Conservation (phyloP, 1,140 invertebrate genomes). For the Drosophila kurseongensis region DNA sequence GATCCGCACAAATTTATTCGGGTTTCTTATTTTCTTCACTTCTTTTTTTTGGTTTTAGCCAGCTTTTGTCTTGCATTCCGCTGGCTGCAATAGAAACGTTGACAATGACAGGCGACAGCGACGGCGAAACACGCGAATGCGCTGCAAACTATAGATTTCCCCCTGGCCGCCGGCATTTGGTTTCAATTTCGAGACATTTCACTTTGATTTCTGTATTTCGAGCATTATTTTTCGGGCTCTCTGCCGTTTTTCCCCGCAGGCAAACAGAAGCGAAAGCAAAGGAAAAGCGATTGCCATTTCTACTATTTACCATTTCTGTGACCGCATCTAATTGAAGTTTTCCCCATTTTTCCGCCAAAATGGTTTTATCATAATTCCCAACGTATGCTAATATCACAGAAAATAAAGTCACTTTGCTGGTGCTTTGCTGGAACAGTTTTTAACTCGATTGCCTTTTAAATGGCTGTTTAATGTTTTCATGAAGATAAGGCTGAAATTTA, state of each 20-base stretch:
- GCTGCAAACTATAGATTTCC: constrained; percentile 11
- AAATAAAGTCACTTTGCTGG: background rate
- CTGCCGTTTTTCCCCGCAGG: background rate
- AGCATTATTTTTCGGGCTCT: constrained; percentile 17
- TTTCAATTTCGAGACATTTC: constrained; percentile 69
- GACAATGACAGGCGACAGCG: constrained; percentile 64
- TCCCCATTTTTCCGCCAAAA: background rate
- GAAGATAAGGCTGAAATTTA: too few species aligned
- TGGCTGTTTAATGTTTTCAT: background rate
- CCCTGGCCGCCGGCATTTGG: constrained; percentile 18
- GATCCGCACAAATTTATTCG: constrained; percentile 18
- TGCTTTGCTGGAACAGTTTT: background rate
- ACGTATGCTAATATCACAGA: background rate
- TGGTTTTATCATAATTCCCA: background rate
- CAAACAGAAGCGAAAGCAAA: background rate
- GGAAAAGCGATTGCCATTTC: constrained; percentile 1
- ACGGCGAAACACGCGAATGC: constrained; percentile 21
- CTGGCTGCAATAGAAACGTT: constrained; percentile 63
- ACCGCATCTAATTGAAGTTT: background rate
- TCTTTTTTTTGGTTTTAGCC: background rate
- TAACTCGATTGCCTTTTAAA: background rate
- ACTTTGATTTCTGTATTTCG: constrained; percentile 54
- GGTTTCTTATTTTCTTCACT: background rate
- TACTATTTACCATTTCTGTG: background rate
- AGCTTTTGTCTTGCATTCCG: constrained; percentile 31